Evolutionary conservation across 2,113 vertebrate species (phyloP).

Genomic region (Carettochelys insculpta): DNA sequence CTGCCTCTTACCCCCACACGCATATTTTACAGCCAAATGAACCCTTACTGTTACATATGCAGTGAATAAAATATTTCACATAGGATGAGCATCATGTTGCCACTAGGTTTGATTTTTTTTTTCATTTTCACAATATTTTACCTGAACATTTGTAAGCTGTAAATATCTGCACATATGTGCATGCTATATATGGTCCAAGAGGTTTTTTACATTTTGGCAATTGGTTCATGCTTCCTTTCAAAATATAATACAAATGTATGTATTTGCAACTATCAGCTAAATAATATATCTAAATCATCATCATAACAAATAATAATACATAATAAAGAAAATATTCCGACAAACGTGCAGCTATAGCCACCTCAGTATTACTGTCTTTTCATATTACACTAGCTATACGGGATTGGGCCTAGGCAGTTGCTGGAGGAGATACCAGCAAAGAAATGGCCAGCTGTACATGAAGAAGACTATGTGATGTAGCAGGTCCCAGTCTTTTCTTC

Average conservation of each 20-base stretch:
- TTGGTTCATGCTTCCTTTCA: background rate
- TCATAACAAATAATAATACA: too few species aligned
- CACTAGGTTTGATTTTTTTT: background rate
- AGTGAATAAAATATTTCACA: background rate
- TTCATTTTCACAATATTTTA: background rate
- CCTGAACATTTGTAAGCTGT: background rate
- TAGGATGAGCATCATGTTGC: background rate
- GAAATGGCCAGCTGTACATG: background rate
- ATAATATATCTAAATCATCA: too few species aligned
- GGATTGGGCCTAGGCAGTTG: background rate
- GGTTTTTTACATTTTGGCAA: background rate
- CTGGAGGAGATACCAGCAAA: background rate
- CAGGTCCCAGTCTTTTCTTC: background rate
- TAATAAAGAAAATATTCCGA: background rate
- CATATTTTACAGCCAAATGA: background rate
- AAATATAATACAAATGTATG: background rate
- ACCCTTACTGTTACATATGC: background rate
- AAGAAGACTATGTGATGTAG: background rate
- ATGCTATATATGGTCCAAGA: background rate
- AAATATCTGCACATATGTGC: background rate
- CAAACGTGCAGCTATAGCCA: background rate
- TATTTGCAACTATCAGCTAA: background rate
- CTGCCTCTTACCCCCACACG: too few species aligned
- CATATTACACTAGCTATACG: background rate
- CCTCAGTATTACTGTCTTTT: background rate